A percentile compares a stretch with the other conserved stretches of the same genome.
Conservation (phyloP, 2,797 vertebrate species). For the Pogonophryne albipinna region DNA sequence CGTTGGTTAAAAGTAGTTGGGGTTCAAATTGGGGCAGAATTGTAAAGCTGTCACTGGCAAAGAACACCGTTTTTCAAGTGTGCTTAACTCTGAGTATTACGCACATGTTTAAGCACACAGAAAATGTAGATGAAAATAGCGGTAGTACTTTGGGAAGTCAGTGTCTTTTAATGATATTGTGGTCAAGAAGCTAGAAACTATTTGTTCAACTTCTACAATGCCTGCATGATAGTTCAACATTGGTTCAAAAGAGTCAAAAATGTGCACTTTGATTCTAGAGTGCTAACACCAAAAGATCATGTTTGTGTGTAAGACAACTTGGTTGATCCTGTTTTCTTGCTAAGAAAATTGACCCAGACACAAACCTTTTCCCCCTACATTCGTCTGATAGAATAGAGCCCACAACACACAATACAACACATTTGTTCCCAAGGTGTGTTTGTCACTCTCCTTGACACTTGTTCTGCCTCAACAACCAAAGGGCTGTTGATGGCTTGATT, state of each 20-base stretch:
- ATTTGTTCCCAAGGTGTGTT: constrained; percentile 40
- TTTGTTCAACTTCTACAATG: neutral
- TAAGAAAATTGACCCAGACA: too few species aligned
- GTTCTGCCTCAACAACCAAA: constrained; percentile 56
- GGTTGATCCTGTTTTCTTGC: too few species aligned
- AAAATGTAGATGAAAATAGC: neutral
- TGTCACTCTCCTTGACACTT: constrained; percentile 64
- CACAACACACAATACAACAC: constrained; percentile 26
- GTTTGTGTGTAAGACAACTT: too few species aligned
- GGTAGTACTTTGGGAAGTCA: neutral
- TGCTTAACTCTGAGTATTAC: neutral
- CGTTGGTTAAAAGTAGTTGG: neutral
- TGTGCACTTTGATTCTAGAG: too few species aligned
- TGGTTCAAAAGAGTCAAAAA: neutral
- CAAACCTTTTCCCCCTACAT: neutral
- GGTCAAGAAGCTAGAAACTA: neutral
- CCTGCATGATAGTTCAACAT: neutral
- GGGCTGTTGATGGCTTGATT: constrained; percentile 49
- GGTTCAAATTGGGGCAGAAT: neutral
- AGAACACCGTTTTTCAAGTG: neutral
- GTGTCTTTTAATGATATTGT: too few species aligned
- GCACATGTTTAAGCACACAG: too few species aligned
- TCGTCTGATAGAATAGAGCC: constrained; percentile 7
- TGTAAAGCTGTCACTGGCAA: neutral
- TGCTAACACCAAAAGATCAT: too few species aligned